phyloP scores from a whole-genome alignment of 2,797 vertebrate genomes.

The Danio choprae region DNA sequence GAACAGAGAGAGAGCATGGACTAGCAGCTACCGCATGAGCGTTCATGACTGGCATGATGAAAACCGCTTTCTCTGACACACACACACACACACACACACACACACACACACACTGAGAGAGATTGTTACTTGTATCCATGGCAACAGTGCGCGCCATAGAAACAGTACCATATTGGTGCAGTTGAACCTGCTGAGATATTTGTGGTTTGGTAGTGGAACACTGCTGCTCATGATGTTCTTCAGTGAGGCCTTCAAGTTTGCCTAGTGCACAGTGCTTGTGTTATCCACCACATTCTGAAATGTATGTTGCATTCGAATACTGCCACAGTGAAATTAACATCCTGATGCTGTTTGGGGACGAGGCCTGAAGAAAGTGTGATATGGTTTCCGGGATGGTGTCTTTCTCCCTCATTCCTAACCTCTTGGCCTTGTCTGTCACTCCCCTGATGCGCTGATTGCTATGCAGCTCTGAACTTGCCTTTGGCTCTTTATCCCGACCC shows the following conservation, averaged over 20 bases:
- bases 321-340: conserved; percentile 16
- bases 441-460: conserved; percentile 58
- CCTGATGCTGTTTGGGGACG: conserved; percentile 33
- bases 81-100: background rate
- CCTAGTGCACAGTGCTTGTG: conserved; percentile 3
- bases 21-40: conserved; percentile 23
- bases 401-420: conserved; percentile 37
- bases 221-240: background rate
- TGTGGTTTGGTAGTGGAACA: conserved; percentile 1
- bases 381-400: conserved; percentile 46
- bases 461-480: conserved; percentile 59
- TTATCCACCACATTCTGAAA: background rate
- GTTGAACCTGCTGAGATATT: conserved; percentile 31
- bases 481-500: conserved; percentile 57
- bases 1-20: conserved; percentile 20
- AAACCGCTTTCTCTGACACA: conserved; percentile 22
- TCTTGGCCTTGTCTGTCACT: conserved; percentile 50
- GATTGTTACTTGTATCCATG: conserved; percentile 56
- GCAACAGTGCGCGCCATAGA: conserved; percentile 17
- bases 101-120: background rate
- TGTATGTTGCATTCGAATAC: conserved; percentile 30
- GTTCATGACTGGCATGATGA: conserved; percentile 60
- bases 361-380: conserved; percentile 39
- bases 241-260: conserved; percentile 11
- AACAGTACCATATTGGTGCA: conserved; percentile 14